These are phyloP conservation scores for Amazona guildingii DNA, from an alignment of 2,113 vertebrate species.

Conservation along the genomic window DNA sequence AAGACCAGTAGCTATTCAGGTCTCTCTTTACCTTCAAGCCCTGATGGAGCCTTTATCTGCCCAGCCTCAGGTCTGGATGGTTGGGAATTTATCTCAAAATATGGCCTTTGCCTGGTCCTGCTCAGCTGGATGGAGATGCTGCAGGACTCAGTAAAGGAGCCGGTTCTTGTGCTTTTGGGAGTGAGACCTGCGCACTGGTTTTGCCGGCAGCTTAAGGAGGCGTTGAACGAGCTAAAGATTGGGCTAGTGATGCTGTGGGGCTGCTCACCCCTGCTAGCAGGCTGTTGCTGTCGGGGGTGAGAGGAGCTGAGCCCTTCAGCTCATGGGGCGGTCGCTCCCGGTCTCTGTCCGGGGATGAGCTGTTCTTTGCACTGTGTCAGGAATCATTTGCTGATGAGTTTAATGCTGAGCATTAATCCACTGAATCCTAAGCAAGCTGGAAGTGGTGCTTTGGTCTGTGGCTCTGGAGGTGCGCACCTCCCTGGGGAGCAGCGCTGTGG, in stretches of 20 bases:
- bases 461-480: not conserved
- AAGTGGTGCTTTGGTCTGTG: not conserved
- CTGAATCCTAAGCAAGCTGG: not conserved
- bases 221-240: not conserved
- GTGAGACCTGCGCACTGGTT: rapidly evolving
- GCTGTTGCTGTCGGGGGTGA: not conserved
- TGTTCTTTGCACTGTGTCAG: not conserved
- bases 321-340: not conserved
- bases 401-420: not conserved
- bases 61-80: not conserved
- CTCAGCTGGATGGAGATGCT: not conserved
- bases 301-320: not conserved
- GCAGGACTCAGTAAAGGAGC: not conserved
- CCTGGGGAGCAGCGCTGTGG: not conserved
- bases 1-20: not conserved
- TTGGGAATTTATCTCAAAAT: not conserved
- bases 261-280: not conserved
- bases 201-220: not conserved
- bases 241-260: not conserved
- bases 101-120: not conserved
- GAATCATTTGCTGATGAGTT: not conserved
- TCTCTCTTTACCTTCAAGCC: not conserved
- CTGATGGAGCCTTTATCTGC: not conserved
- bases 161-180: not conserved
- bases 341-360: not conserved